These are phyloP conservation scores for Pedetes capensis DNA, from an alignment of 2,113 vertebrate genomes.

Conservation along the genomic window DNA sequence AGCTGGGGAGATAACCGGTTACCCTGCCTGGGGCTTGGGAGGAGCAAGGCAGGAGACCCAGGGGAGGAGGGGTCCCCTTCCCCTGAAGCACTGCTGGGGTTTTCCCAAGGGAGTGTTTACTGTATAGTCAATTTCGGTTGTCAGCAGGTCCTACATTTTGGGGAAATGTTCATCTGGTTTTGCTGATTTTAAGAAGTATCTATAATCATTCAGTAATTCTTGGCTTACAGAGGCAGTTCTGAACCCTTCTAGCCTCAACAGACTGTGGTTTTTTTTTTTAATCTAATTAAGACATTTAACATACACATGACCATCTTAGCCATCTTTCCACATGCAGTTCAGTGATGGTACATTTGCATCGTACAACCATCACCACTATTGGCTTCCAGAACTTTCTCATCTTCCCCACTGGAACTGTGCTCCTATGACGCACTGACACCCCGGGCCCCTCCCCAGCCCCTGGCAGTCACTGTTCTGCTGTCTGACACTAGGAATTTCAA, in stretches of 20 bases:
- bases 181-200: background rate
- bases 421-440: rapidly evolving
- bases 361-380: rapidly evolving
- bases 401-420: background rate
- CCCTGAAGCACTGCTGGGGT: too few species aligned
- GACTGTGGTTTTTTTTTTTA: too few species aligned
- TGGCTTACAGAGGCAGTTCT: background rate
- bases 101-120: background rate
- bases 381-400: too few species aligned
- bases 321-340: background rate
- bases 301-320: rapidly evolving
- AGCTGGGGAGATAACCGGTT: too few species aligned
- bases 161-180: background rate
- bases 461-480: background rate
- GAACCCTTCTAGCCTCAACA: background rate
- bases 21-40: too few species aligned
- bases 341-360: rapidly evolving
- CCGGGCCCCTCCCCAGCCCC: background rate
- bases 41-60: rapidly evolving
- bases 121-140: background rate
- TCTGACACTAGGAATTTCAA: background rate
- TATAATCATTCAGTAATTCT: background rate
- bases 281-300: background rate
- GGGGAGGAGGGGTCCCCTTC: background rate
- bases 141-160: background rate